Conservation (phyloP, 2,797 vertebrate genomes). For the Coendou prehensilis region DNA sequence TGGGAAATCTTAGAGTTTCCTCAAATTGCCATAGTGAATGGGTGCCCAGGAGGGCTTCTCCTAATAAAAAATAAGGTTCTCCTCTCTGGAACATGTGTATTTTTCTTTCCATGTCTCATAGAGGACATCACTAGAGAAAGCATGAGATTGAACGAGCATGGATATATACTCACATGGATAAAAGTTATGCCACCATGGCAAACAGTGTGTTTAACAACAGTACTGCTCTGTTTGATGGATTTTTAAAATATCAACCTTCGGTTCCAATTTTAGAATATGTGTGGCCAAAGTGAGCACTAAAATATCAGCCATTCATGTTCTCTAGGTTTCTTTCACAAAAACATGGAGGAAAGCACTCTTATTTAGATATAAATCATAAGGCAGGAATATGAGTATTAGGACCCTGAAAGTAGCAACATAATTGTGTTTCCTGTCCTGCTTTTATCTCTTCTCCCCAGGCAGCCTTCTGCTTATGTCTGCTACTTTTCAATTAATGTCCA, state of each 20-base stretch:
- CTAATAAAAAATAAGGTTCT: neutral
- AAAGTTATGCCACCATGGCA: neutral
- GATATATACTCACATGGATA: neutral
- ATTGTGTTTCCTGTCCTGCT: neutral
- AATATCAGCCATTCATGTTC: neutral
- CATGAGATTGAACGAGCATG: neutral
- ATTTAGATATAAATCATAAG: neutral
- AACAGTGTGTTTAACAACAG: neutral
- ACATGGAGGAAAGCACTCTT: neutral
- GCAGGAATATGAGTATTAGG: neutral
- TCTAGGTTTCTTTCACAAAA: conserved; percentile 1
- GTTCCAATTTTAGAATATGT: neutral
- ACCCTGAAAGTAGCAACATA: neutral
- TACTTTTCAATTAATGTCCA: neutral
- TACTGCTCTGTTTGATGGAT: neutral
- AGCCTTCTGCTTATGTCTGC: neutral
- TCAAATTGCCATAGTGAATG: neutral
- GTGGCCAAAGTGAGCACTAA: neutral
- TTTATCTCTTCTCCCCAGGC: neutral
- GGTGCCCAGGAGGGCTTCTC: neutral
- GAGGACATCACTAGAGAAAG: neutral
- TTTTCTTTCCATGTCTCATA: conserved; percentile 29
- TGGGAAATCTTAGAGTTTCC: neutral
- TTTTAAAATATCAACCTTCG: neutral
- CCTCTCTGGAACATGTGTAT: neutral